These are phyloP conservation scores for Stenopsyche tienmushanensis DNA, from an alignment of 1,140 invertebrate genomes.

Conservation along the genomic window DNA sequence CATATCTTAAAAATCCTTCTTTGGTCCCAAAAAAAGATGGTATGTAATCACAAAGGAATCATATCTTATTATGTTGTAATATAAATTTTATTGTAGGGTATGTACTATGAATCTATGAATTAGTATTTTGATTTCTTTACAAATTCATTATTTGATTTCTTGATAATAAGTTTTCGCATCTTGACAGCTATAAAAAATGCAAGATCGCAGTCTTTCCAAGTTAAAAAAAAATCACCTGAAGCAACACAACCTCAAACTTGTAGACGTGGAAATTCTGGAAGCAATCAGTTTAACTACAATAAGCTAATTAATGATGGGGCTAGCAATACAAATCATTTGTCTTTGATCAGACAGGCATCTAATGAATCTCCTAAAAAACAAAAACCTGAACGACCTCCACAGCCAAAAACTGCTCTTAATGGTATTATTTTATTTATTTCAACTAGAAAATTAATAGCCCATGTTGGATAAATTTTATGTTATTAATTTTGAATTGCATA, in stretches of 20 bases:
- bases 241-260: conserved; percentile 51
- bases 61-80: no score
- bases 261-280: conserved; percentile 56
- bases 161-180: conserved; percentile 20
- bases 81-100: no score
- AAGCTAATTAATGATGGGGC: conserved; percentile 70
- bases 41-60: no score
- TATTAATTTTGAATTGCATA: no score
- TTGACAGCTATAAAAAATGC: conserved; percentile 34
- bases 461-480: no score
- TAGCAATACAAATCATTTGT: conserved; percentile 14
- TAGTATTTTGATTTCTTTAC: no score
- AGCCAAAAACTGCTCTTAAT: conserved; percentile 46
- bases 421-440: conserved; percentile 20
- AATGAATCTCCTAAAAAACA: conserved; percentile 35
- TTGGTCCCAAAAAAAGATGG: no score
- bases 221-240: conserved; percentile 50
- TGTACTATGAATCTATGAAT: no score
- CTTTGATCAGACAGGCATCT: conserved; percentile 32
- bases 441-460: no score
- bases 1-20: conserved; percentile 58
- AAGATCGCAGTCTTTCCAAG: conserved; percentile 40
- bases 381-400: conserved; percentile 56
- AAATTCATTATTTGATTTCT: neutral
- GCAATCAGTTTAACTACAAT: conserved; percentile 75